Evolutionary conservation across 2,113 vertebrate species (phyloP), one percentile per base, ranked within the genome.

Genomic region (Vidua macroura): DNA sequence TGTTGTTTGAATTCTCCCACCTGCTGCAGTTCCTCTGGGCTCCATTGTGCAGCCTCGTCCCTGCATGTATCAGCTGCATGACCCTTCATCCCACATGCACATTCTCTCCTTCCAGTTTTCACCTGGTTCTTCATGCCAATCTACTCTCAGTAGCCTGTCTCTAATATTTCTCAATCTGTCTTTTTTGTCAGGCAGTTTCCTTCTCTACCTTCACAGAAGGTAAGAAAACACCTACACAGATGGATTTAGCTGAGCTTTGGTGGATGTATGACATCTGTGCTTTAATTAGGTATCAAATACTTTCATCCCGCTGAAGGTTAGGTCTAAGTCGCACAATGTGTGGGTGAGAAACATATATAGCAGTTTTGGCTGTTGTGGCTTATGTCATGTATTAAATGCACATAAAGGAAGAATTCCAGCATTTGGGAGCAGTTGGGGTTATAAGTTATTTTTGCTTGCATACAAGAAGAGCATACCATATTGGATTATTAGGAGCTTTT

Each of bases 31-130:
- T 88, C 53, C 22, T 62, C 58, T 68, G 60, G 41, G 8, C 44
- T 59, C 28, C 1, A 1, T 20, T 51, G 33, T 0, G 1, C 7
- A 8, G 8, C 39, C 25, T 22, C 6, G 22, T 76, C 25, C 28
- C 18, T 52, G 3, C 23, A 9, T n/a, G 12, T 72, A 39, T 83
- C 73, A 69, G 25, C 33, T 56, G 6, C 33, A 28, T 60, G 49
- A 58, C 10, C 7, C 20, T 35, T 30, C 20, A 53, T 37, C 33
- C 33, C 28, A 59, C 7, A 33, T 17, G 15, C 23, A 43, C 19
- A 56, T 59, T 52, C 13, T 63, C 60, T 85, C n/a, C 33, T 84
- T 55, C 35, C 52, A 51, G 13, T 67, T 76, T 94, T 67, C 62
- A 49, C 43, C 33, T 83, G 53, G 8, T 58, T 85, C 35, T 51